Percentiles rank a stretch among this genome's conserved stretches.
These are phyloP conservation scores for Epistrophe grossulariae DNA, from an alignment of 2,888 invertebrate genomes.

Conservation along the genomic window DNA sequence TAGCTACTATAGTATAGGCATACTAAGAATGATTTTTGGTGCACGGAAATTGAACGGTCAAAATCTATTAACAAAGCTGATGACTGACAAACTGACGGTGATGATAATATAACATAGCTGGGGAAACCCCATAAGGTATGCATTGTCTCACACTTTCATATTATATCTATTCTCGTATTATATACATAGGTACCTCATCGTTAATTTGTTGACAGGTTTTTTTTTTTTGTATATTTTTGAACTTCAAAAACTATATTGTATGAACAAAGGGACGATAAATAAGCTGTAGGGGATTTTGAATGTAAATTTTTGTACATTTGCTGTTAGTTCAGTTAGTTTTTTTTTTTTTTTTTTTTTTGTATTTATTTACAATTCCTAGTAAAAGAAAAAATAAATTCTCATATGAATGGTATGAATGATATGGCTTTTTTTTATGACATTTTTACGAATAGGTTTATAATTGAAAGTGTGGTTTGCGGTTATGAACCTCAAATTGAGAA, in stretches of 20 bases:
- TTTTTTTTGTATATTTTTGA: conserved; percentile 12
- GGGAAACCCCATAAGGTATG: conserved; percentile 69
- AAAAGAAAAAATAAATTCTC: background rate
- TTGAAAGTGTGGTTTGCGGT: background rate
- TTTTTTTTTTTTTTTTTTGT: background rate
- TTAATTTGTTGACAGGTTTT: conserved; percentile 43
- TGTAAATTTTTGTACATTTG: conserved; percentile 11
- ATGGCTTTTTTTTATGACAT: background rate
- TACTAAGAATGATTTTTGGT: conserved; percentile 34
- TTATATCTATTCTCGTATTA: background rate
- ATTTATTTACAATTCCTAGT: background rate
- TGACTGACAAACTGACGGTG: conserved; percentile 49
- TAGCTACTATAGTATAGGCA: background rate
- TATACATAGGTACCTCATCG: background rate
- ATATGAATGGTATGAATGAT: background rate
- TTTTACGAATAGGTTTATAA: background rate
- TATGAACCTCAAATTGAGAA: background rate
- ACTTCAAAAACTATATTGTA: conserved; percentile 1
- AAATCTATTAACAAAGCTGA: conserved; percentile 51
- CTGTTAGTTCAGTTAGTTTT: conserved; percentile 2
- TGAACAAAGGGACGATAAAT: background rate
- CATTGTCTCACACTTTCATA: conserved; percentile 29
- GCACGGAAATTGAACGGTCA: conserved; percentile 56
- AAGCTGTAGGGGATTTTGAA: conserved; percentile 7
- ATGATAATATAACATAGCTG: conserved; percentile 54